Evolutionary conservation across 2,797 vertebrate genomes (phyloP).

Genomic region (Cryptoblepharus egeriae): DNA sequence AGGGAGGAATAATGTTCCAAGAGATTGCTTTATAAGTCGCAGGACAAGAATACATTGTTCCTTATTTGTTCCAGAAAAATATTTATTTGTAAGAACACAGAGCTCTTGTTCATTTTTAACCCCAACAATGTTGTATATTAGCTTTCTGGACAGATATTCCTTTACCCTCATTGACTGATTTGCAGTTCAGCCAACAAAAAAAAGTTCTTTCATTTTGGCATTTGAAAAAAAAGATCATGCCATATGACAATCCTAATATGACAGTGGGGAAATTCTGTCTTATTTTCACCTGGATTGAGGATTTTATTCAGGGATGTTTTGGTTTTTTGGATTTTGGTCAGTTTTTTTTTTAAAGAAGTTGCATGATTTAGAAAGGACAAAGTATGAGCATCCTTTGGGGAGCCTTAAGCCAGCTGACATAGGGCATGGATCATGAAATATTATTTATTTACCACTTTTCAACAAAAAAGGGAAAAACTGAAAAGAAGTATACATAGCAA

Average conservation of each 20-base stretch:
- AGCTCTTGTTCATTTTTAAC: slow-evolving; percentile 5
- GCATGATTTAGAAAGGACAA: background rate
- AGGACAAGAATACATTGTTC: slow-evolving; percentile 4
- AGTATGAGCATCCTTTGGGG: background rate
- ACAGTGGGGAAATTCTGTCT: background rate
- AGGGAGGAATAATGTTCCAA: background rate
- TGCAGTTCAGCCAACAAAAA: background rate
- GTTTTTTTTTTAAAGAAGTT: background rate
- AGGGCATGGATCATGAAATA: no score
- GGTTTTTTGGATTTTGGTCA: no score
- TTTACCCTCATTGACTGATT: background rate
- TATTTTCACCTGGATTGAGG: no score
- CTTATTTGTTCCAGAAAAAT: background rate
- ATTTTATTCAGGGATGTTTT: background rate
- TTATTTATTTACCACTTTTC: no score
- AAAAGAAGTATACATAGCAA: no score
- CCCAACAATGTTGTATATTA: background rate
- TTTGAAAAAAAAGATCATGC: background rate
- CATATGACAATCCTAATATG: background rate
- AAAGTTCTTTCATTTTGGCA: background rate
- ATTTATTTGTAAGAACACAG: slow-evolving; percentile 11
- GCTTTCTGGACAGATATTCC: background rate
- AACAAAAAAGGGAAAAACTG: no score
- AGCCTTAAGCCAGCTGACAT: no score
- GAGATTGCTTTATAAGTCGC: background rate